phyloP scores from a whole-genome alignment of 2,113 vertebrate species.

The Eulacestoma nigropectus region DNA sequence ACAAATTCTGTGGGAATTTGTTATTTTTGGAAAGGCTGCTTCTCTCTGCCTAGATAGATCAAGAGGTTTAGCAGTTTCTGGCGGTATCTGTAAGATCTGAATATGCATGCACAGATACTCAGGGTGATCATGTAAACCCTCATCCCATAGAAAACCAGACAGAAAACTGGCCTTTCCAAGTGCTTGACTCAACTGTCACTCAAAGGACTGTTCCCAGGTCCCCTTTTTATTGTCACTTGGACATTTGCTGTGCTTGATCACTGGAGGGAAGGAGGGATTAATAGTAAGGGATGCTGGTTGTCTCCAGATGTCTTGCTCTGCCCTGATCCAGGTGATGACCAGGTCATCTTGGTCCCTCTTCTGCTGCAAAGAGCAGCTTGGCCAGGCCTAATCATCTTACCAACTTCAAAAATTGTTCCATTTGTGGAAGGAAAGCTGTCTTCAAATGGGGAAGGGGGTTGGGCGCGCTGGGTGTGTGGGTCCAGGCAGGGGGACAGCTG shows the following conservation, averaged over 20 bases:
- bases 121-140: not conserved
- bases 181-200: not conserved
- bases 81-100: rapidly evolving
- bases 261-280: not conserved
- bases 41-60: not conserved
- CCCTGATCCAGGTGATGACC: not conserved
- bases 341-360: not conserved
- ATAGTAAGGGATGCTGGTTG: not conserved
- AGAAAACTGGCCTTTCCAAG: not conserved
- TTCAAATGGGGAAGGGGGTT: not conserved
- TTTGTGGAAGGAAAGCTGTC: not conserved
- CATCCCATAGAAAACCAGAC: not conserved
- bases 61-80: not conserved
- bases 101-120: not conserved
- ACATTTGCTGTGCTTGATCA: not conserved
- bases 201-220: not conserved
- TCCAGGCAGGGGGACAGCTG: not conserved
- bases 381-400: not conserved
- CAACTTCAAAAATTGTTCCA: not conserved
- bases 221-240: not conserved
- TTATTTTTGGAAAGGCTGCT: not conserved
- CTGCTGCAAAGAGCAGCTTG: not conserved
- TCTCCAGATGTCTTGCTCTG: not conserved
- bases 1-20: not conserved
- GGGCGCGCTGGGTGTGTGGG: rapidly evolving